These are phyloP conservation scores for Oligia latruncula DNA, from an alignment of 2,888 invertebrate genomes.

Conservation along the genomic window DNA sequence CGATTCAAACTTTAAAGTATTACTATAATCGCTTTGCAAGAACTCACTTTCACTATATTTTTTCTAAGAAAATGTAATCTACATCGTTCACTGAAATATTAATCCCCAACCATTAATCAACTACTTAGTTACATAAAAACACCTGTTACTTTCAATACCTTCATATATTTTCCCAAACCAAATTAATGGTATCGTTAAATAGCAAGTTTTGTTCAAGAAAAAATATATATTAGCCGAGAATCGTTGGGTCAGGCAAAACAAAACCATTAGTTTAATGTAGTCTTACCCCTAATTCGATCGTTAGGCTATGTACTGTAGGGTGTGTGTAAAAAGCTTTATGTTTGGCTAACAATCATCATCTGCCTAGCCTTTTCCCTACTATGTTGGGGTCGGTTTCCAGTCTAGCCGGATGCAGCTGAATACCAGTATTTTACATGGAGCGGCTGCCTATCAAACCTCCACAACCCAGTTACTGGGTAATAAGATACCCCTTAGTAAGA, in stretches of 20 bases:
- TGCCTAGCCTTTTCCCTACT: no score
- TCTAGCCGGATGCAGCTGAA: no score
- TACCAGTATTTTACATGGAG: no score
- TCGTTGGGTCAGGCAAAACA: slow-evolving; percentile 74
- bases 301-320: slow-evolving; percentile 72
- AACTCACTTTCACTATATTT: not conserved
- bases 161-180: slow-evolving; percentile 11
- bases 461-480: no score
- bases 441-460: no score
- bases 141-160: not conserved
- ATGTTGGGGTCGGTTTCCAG: no score
- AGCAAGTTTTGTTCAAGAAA: slow-evolving; percentile 14
- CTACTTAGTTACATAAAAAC: slow-evolving; percentile 3
- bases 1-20: not conserved
- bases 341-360: slow-evolving; percentile 21
- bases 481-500: no score
- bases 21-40: not conserved
- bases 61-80: not conserved
- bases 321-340: slow-evolving; percentile 44
- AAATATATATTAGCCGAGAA: slow-evolving; percentile 38
- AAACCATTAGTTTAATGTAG: slow-evolving; percentile 79
- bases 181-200: slow-evolving; percentile 27
- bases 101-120: not conserved
- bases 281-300: slow-evolving; percentile 77
- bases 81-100: not conserved